A percentile compares a stretch with the other conserved stretches of the same genome.
Conservation (phyloP, 2,888 invertebrate genomes). For the Caenorhabditis uteleia region DNA sequence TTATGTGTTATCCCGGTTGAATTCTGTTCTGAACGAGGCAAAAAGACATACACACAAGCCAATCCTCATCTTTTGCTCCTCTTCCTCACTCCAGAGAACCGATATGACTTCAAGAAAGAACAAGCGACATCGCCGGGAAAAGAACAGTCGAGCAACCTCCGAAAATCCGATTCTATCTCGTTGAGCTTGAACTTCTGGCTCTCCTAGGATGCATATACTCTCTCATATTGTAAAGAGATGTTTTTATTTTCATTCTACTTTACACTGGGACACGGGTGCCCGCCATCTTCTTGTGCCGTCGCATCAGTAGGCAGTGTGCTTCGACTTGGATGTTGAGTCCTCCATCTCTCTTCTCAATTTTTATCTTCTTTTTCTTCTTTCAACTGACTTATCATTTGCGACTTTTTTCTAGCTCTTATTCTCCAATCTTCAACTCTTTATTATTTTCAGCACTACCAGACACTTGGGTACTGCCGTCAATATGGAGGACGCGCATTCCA, state of each 20-base stretch:
- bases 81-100: background rate
- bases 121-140: background rate
- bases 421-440: background rate
- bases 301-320: background rate
- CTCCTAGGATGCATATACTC: background rate
- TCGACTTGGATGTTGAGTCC: too few relatives aligned
- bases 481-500: conserved; percentile 69
- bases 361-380: background rate
- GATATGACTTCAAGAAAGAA: background rate
- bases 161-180: too few relatives aligned
- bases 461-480: conserved; percentile 7
- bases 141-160: background rate
- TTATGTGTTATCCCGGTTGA: too few relatives aligned
- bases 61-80: background rate
- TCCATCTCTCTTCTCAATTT: background rate
- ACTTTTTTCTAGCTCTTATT: background rate
- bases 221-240: conserved; percentile 4
- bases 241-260: background rate
- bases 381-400: too few relatives aligned
- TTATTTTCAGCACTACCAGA: background rate
- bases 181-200: too few relatives aligned
- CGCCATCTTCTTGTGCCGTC: background rate
- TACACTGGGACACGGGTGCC: too few relatives aligned
- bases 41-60: too few relatives aligned
- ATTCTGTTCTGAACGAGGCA: too few relatives aligned